These are phyloP conservation scores for Tenthredo livida DNA, from an alignment of 2,888 invertebrate genomes.

Conservation along the genomic window DNA sequence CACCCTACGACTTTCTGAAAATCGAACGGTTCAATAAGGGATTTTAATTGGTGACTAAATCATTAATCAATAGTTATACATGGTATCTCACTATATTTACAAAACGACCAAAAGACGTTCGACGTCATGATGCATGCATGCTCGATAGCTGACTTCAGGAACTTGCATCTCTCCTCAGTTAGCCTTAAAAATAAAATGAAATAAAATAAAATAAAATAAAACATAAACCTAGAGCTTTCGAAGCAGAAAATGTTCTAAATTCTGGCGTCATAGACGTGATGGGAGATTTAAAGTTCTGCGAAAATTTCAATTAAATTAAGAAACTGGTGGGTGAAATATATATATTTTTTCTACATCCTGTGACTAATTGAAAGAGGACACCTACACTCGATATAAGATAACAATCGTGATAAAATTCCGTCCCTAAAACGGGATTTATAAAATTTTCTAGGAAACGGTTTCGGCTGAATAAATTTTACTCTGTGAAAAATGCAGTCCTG, in stretches of 20 bases:
- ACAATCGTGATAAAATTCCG: not conserved
- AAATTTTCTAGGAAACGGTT: not conserved
- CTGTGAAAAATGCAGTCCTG: not conserved
- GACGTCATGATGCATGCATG: not conserved
- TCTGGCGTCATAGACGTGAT: not conserved
- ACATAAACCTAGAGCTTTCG: not conserved
- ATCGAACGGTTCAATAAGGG: not conserved
- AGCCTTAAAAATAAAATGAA: not conserved
- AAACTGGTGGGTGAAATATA: not conserved
- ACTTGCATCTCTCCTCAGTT: not conserved
- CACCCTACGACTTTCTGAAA: not conserved
- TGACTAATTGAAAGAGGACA: not conserved
- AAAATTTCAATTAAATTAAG: not conserved
- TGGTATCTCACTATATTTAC: conserved; percentile 25
- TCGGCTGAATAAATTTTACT: not conserved
- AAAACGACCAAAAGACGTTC: conserved; percentile 42
- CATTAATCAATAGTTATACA: not conserved
- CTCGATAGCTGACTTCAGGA: conserved; percentile 17
- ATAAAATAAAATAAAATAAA: not conserved
- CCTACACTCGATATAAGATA: not conserved
- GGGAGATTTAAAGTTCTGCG: not conserved
- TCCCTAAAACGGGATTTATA: not conserved
- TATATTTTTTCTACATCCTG: too few relatives aligned
- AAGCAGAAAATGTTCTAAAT: not conserved
- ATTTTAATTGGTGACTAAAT: not conserved